These are phyloP conservation scores for Sympetrum striolatum DNA, from an alignment of 2,888 invertebrate genomes.

Conservation along the genomic window DNA sequence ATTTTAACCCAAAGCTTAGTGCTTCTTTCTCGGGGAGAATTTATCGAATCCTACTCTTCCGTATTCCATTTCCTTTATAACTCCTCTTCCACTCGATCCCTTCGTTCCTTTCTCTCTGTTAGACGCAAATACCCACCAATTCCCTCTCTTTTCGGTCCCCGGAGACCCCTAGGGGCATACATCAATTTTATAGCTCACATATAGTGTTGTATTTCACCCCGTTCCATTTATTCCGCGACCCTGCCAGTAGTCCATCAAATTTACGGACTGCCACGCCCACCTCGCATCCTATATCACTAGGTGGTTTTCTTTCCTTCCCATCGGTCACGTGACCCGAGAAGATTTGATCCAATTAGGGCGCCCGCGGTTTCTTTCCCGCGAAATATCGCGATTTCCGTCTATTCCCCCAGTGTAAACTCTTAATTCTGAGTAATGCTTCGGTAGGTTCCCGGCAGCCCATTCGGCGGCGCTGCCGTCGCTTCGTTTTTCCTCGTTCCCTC, in stretches of 20 bases:
- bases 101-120: background rate
- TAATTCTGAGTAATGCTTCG: background rate
- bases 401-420: background rate
- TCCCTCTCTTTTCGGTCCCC: background rate
- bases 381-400: background rate
- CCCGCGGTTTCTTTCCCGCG: background rate
- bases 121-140: background rate
- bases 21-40: background rate
- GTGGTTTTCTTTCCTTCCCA: background rate
- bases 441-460: background rate
- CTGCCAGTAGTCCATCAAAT: constrained; percentile 37
- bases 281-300: background rate
- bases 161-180: background rate
- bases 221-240: background rate
- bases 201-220: constrained; percentile 31
- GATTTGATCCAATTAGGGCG: background rate
- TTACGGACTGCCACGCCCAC: background rate
- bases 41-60: constrained; percentile 5
- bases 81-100: background rate
- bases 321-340: background rate
- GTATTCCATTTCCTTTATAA: constrained; percentile 15
- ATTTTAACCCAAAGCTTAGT: background rate
- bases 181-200: constrained; percentile 22
- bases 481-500: background rate
- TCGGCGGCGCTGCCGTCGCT: background rate